A percentile compares a stretch with the other conserved stretches of the same genome.
Evolutionary conservation across 2,888 invertebrate species (phyloP).

Genomic region (Lacanobia wlatinum): DNA sequence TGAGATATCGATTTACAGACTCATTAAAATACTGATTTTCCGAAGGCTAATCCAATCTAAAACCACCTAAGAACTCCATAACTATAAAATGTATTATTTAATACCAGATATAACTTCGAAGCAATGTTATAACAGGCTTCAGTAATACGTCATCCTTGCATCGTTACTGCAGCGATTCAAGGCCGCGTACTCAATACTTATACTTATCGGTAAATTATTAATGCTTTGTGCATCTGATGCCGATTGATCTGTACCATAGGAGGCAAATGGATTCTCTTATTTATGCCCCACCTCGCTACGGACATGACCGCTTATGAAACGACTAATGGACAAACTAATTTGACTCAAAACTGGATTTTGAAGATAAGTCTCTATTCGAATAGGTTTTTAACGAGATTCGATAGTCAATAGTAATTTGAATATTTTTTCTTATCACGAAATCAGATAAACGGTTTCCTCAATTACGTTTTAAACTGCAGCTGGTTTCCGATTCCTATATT

Average conservation of each 20-base stretch:
- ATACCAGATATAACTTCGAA: slow-evolving; percentile 34
- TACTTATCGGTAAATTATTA: slow-evolving; percentile 66
- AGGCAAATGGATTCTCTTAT: slow-evolving; percentile 49
- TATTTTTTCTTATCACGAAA: slow-evolving; percentile 24
- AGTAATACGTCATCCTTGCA: slow-evolving; percentile 57
- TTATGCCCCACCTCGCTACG: slow-evolving; percentile 19
- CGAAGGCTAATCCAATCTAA: not conserved
- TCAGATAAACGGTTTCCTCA: slow-evolving; percentile 40
- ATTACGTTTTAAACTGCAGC: slow-evolving; percentile 9
- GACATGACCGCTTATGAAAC: not conserved
- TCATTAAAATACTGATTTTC: not conserved
- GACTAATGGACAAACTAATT: slow-evolving; percentile 28
- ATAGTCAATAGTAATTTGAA: slow-evolving; percentile 28
- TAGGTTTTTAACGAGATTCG: slow-evolving; percentile 33
- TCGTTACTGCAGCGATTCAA: slow-evolving; percentile 59
- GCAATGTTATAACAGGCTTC: slow-evolving; percentile 54
- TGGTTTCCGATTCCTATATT: slow-evolving; percentile 18
- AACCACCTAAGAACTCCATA: not conserved
- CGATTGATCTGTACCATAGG: slow-evolving; percentile 16
- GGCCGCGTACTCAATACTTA: slow-evolving; percentile 69
- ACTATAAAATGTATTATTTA: slow-evolving; percentile 38
- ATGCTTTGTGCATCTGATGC: slow-evolving; percentile 52
- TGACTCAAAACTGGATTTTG: slow-evolving; percentile 29
- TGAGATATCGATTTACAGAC: not conserved
- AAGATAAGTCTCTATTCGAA: slow-evolving; percentile 8